Evolutionary conservation across 2,888 invertebrate species (phyloP).

Genomic region (Cremastobaeus sp.): DNA sequence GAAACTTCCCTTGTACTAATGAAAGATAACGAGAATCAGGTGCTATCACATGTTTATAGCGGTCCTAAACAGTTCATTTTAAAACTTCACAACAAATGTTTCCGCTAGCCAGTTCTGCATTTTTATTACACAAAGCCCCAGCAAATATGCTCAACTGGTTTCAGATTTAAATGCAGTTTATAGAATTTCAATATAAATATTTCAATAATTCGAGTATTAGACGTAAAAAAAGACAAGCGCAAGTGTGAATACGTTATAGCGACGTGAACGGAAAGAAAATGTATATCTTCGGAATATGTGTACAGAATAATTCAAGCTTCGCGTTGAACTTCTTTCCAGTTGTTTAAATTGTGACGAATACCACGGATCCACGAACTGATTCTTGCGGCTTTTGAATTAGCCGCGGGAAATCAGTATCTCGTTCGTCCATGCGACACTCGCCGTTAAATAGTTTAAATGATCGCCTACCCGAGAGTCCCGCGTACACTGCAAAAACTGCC

Average conservation of each 20-base stretch:
- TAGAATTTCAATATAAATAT: slow-evolving; percentile 43
- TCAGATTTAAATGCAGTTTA: slow-evolving; percentile 38
- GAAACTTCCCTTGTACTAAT: slow-evolving; percentile 54
- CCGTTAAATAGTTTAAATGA: too few species aligned
- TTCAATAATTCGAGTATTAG: slow-evolving; percentile 46
- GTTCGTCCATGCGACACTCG: too few species aligned
- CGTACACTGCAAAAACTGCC: too few species aligned
- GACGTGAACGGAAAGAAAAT: slow-evolving; percentile 44
- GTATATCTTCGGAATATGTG: slow-evolving; percentile 20
- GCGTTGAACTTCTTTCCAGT: too few species aligned
- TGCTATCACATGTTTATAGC: slow-evolving; percentile 45
- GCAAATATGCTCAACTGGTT: slow-evolving; percentile 8
- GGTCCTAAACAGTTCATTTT: slow-evolving; percentile 31
- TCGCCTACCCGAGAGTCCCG: too few species aligned
- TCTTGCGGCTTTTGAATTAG: too few species aligned
- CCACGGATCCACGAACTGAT: too few species aligned
- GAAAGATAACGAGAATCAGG: slow-evolving; percentile 53
- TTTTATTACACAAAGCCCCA: slow-evolving; percentile 2
- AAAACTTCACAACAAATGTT: slow-evolving; percentile 32
- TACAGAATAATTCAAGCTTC: slow-evolving; percentile 26
- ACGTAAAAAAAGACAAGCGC: slow-evolving; percentile 33
- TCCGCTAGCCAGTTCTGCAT: slow-evolving; percentile 11
- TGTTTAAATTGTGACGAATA: too few species aligned
- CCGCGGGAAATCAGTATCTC: too few species aligned
- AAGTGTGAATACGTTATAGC: slow-evolving; percentile 33